A percentile compares a stretch with the other conserved stretches of the same genome.
Conservation (phyloP, 2,797 vertebrate genomes). For the Kryptolebias ocellatus region DNA sequence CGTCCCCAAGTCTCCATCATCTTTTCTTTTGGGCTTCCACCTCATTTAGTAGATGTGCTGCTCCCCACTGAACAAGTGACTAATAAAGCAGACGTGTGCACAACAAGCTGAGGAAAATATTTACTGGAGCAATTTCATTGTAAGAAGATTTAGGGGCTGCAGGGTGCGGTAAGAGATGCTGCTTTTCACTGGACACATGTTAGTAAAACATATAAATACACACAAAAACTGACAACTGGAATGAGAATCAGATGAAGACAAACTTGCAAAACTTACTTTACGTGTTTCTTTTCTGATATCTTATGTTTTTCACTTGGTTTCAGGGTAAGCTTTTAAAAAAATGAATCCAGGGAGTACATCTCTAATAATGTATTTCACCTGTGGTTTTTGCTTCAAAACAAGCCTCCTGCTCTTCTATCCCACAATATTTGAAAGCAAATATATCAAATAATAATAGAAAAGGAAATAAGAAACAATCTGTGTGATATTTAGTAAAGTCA, state of each 20-base stretch:
- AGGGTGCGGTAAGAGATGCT: slow-evolving; percentile 41
- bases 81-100: slow-evolving; percentile 71
- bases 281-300: neutral
- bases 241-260: too few species aligned
- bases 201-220: neutral
- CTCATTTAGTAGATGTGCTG: slow-evolving; percentile 79
- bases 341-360: too few species aligned
- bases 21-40: slow-evolving; percentile 72
- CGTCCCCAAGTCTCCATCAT: slow-evolving; percentile 67
- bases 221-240: neutral
- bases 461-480: too few species aligned
- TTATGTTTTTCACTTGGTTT: too few species aligned
- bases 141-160: slow-evolving; percentile 53
- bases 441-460: neutral
- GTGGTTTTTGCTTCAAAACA: too few species aligned
- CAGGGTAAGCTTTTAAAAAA: too few species aligned
- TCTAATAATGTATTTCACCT: too few species aligned
- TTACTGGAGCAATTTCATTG: slow-evolving; percentile 82
- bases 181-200: slow-evolving; percentile 3
- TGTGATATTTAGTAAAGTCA: too few species aligned
- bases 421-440: neutral
- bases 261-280: neutral
- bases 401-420: too few species aligned
- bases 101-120: slow-evolving; percentile 51
- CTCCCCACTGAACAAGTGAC: slow-evolving; percentile 64